Percentiles rank a stretch among this genome's conserved stretches.
phyloP scores from a whole-genome alignment of 2,113 vertebrate species.

The Hystrix brachyura region DNA sequence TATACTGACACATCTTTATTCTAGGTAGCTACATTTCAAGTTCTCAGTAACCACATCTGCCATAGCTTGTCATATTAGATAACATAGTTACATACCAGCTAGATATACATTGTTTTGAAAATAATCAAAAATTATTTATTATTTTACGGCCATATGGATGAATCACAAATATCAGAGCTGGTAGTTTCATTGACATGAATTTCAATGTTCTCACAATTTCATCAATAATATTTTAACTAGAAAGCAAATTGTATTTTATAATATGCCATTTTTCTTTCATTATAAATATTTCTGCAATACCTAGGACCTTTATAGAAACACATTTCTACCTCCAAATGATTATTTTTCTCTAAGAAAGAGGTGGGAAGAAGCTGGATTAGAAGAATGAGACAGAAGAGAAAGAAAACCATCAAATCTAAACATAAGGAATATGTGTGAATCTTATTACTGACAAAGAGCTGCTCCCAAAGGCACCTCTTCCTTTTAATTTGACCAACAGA shows the following conservation, averaged over 20 bases:
- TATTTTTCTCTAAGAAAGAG: background rate
- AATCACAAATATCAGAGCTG: background rate
- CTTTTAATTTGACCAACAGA: background rate
- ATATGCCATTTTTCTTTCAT: background rate
- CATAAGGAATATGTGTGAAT: background rate
- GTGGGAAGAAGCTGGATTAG: background rate
- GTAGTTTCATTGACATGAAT: background rate
- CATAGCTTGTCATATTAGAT: background rate
- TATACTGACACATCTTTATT: background rate
- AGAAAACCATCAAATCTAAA: background rate
- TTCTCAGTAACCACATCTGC: background rate
- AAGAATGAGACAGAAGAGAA: background rate
- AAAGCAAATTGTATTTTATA: background rate
- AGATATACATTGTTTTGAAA: background rate
- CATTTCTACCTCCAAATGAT: background rate
- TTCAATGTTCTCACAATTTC: background rate
- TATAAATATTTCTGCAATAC: background rate
- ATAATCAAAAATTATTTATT: background rate
- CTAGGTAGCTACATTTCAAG: background rate
- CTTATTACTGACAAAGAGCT: background rate
- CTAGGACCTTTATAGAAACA: background rate
- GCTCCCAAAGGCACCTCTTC: background rate
- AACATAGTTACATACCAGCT: background rate
- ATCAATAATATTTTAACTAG: conserved; percentile 17
- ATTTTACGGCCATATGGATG: background rate